phyloP scores from a whole-genome alignment of 2,797 vertebrate genomes.

The Cephalopachus bancanus region DNA sequence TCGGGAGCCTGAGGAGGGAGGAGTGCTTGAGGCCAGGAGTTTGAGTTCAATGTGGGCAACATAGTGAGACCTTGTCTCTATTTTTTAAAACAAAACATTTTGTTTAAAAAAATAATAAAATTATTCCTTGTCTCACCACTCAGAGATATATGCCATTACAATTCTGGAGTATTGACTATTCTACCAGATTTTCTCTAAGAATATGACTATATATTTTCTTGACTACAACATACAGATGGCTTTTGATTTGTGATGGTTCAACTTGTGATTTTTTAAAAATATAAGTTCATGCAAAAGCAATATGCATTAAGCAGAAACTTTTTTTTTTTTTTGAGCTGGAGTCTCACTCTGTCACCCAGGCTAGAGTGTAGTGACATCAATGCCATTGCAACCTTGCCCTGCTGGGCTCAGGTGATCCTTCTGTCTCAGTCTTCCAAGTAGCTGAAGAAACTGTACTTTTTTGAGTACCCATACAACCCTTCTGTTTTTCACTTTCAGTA shows the following conservation, averaged over 20 bases:
- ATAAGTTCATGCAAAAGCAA: not conserved
- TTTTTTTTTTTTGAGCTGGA: not conserved
- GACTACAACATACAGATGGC: not conserved
- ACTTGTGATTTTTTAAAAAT: not conserved
- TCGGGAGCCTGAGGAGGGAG: too few relatives aligned
- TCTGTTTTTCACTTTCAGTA: not conserved
- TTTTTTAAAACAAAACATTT: too few relatives aligned
- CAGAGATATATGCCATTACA: slow-evolving; percentile 31
- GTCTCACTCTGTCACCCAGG: too few relatives aligned
- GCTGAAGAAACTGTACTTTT: not conserved
- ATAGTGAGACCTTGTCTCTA: too few relatives aligned
- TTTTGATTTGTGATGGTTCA: not conserved
- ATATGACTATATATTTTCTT: not conserved
- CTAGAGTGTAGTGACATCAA: too few relatives aligned
- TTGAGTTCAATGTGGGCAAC: too few relatives aligned
- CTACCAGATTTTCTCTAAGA: not conserved
- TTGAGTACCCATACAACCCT: not conserved
- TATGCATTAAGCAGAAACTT: not conserved
- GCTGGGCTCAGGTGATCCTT: too few relatives aligned
- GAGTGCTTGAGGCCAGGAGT: too few relatives aligned
- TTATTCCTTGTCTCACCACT: not conserved
- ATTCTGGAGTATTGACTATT: not conserved
- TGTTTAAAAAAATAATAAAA: slow-evolving; percentile 39
- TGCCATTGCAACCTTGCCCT: too few relatives aligned
- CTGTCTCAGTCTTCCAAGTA: too few relatives aligned